Evolutionary conservation across 2,888 invertebrate genomes (phyloP), one percentile per base, ranked within the genome.

Genomic region (Polydesmus complanatus): DNA sequence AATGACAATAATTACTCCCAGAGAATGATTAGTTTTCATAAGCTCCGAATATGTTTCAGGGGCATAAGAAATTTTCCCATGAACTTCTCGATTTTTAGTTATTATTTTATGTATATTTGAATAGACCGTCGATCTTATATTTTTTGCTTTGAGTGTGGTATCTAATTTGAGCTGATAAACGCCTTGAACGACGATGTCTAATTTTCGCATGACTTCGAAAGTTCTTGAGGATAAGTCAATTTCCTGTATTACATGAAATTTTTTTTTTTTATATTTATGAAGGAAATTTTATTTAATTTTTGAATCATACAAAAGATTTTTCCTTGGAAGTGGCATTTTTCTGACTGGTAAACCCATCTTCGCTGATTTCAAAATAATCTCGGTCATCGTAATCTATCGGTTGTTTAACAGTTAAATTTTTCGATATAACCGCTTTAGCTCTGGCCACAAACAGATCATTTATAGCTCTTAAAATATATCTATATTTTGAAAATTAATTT

Each of bases 321-420:
- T 51, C 11, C 51, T 11, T 8, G 19, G 11, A 8, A n/a, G 22
- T 11, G 18, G 48, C n/a, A n/a, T 47, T n/a, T 47, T 11, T 47
- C 48, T 47, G 48, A 11, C 11, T 47, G 11, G 11, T 8, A 52
- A 19, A 52, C 14, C 8, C 52, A 54, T 11, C 14, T 3, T 58
- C 58, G 21, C 26, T 51, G 26, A 27, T 23, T 51, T 58, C 58
- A 52, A 1, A 58, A 58, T 58, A 58, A 51, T 37, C 21, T 51
- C 18, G 25, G 11, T 26, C 1, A 3, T 26, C 58, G 26, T 58
- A 58, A 58, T 58, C 58, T 14, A 51, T 14, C 19, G 22, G 19
- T 51, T n/a, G 8, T 14, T 8, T 19, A 5, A 14, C 8, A 22
- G 22, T 22, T 14, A n/a, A 8, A 22, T 19, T 22, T 19, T 14